These are phyloP conservation scores for Drosophila robusta DNA, from an alignment of 2,888 invertebrate species.

Conservation along the genomic window DNA sequence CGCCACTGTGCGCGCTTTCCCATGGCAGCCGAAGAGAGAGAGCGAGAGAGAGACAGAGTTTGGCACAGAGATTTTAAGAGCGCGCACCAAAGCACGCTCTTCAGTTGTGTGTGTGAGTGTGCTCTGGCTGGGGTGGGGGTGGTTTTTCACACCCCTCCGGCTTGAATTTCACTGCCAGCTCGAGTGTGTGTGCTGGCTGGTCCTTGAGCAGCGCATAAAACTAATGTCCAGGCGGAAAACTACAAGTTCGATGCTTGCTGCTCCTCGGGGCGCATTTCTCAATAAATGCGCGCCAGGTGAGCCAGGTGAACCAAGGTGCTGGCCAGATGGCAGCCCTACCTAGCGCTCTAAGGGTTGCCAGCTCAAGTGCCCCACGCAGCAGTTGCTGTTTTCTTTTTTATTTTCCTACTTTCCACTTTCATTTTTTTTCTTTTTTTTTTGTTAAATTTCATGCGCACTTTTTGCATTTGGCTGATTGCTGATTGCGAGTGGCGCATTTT, in stretches of 20 bases:
- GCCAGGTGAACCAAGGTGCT: constrained; percentile 3
- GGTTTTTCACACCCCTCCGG: constrained; percentile 1
- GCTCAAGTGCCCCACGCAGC: constrained; percentile 20
- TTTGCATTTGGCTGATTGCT: constrained; percentile 49
- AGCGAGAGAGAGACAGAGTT: neutral
- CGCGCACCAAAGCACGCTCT: constrained; percentile 25
- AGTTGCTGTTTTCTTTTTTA: neutral
- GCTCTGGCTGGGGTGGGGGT: neutral
- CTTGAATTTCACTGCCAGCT: constrained; percentile 35
- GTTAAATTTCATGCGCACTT: constrained; percentile 49
- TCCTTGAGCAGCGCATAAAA: constrained; percentile 62
- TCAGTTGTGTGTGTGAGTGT: neutral
- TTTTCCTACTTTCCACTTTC: constrained; percentile 5
- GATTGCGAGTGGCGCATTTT: constrained; percentile 46
- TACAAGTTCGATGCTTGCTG: constrained; percentile 31
- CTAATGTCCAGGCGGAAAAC: constrained; percentile 63
- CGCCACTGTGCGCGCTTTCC: constrained; percentile 48
- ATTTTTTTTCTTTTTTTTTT: constrained; percentile 12
- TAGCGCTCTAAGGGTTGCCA: constrained; percentile 11
- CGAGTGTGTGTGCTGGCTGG: constrained; percentile 20
- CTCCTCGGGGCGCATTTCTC: constrained; percentile 54
- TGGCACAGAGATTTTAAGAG: neutral
- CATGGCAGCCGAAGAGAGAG: constrained; percentile 20
- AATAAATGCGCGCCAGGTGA: constrained; percentile 41
- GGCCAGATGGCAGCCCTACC: constrained; percentile 25